These are phyloP conservation scores for Cabera pusaria DNA, from an alignment of 2,888 invertebrate genomes.

Conservation along the genomic window DNA sequence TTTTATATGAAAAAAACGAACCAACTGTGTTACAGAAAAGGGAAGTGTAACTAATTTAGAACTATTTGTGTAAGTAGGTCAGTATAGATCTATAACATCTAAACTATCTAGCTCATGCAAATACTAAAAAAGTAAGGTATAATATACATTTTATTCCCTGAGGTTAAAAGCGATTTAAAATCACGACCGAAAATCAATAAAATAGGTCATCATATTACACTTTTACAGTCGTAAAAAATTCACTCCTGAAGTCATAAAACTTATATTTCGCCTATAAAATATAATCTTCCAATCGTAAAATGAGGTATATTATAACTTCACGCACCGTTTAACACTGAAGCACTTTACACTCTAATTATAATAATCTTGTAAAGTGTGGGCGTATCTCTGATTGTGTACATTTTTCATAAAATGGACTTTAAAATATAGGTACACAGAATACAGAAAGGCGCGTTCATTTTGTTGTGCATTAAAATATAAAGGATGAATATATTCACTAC, in stretches of 20 bases:
- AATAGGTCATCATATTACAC: no score
- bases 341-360: slow-evolving; percentile 12
- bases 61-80: no score
- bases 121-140: no score
- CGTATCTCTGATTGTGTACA: slow-evolving; percentile 11
- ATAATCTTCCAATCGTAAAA: slow-evolving; percentile 3
- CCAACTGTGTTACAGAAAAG: no score
- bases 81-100: no score
- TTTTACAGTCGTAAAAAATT: no score
- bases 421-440: slow-evolving; percentile 1
- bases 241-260: slow-evolving; percentile 5
- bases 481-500: slow-evolving; percentile 10
- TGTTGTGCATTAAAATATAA: slow-evolving; percentile 8
- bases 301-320: slow-evolving; percentile 4
- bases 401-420: slow-evolving; percentile 1
- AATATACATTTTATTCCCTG: no score
- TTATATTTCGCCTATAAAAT: slow-evolving; percentile 1
- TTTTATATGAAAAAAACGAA: no score
- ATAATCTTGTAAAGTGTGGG: slow-evolving; percentile 14
- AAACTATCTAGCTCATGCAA: no score
- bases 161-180: no score
- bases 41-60: no score
- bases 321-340: slow-evolving; percentile 7
- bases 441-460: background rate
- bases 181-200: no score